phyloP scores from a whole-genome alignment of 2,888 invertebrate species.

The Taphrorychus bicolor region DNA sequence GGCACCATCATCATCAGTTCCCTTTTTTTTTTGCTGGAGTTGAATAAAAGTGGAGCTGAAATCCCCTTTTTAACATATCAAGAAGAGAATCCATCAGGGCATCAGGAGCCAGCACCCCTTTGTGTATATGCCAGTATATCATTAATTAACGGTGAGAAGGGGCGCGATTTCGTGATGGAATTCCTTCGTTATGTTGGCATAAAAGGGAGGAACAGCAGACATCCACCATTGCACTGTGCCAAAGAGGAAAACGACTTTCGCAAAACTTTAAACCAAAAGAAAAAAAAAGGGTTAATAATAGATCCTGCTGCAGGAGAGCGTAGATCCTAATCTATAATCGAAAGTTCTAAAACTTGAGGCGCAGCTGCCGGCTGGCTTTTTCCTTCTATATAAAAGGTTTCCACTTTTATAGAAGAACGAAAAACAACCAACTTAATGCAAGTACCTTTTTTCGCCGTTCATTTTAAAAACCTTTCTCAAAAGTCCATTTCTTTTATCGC shows the following conservation, averaged over 20 bases:
- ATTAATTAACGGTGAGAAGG: background rate
- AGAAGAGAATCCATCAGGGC: background rate
- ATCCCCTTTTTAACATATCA: background rate
- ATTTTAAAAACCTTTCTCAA: constrained; percentile 40
- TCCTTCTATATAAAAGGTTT: constrained; percentile 12
- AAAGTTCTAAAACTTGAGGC: constrained; percentile 1
- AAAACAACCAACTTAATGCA: constrained; percentile 27
- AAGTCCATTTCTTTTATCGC: constrained; percentile 41
- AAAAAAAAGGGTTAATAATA: background rate
- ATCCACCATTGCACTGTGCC: background rate
- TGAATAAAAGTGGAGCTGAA: too few species aligned
- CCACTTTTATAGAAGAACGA: constrained; percentile 15
- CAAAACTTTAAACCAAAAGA: background rate
- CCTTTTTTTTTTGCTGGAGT: too few species aligned
- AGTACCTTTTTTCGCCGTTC: constrained; percentile 34
- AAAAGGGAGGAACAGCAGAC: background rate
- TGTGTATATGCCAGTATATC: background rate
- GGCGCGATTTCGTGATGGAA: background rate
- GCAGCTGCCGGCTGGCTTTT: constrained; percentile 2
- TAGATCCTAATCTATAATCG: constrained; percentile 4
- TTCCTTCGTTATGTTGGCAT: background rate
- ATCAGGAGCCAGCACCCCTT: background rate
- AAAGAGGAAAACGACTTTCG: background rate
- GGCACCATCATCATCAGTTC: too few species aligned
- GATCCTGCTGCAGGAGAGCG: background rate